These are phyloP conservation scores for Shargacucullia verbasci DNA, from an alignment of 2,888 invertebrate genomes.

Conservation along the genomic window DNA sequence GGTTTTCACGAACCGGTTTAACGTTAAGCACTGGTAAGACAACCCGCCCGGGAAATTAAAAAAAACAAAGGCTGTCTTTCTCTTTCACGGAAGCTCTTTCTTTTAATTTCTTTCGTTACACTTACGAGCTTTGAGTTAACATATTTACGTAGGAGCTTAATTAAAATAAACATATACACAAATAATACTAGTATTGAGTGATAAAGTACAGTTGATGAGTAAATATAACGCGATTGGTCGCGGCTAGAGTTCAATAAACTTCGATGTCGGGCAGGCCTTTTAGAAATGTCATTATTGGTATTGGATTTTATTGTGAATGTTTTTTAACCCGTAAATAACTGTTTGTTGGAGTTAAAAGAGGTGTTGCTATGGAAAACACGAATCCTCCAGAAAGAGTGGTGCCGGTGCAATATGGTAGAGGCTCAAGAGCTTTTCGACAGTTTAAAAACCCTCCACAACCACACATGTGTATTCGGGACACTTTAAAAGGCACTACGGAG, in stretches of 20 bases:
- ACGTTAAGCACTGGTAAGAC: constrained; percentile 5
- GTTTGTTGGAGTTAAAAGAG: constrained; percentile 38
- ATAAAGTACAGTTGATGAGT: constrained; percentile 57
- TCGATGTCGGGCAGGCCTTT: constrained; percentile 68
- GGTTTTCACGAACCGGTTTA: constrained; percentile 17
- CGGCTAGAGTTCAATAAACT: constrained; percentile 84
- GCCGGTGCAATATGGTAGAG: constrained; percentile 89
- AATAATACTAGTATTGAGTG: constrained; percentile 61
- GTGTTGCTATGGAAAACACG: constrained; percentile 82
- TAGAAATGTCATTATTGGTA: constrained; percentile 76
- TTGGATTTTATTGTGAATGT: constrained; percentile 73
- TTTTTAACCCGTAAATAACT: constrained; percentile 65
- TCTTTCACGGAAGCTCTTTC: constrained; percentile 64
- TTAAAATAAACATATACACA: constrained; percentile 59
- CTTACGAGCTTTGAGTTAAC: constrained; percentile 62
- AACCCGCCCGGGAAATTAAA: constrained; percentile 30
- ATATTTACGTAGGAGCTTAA: constrained; percentile 58
- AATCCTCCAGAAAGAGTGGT: constrained; percentile 79
- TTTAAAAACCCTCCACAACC: constrained; percentile 93
- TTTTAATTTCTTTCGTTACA: constrained; percentile 66
- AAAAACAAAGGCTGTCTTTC: constrained; percentile 58
- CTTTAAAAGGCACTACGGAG: constrained; percentile 89
- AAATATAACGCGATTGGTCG: constrained; percentile 58
- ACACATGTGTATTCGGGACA: constrained; percentile 92
- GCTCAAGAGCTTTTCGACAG: constrained; percentile 90